Conservation (phyloP, 1,140 invertebrate genomes). For the Diuraphis noxia region DNA sequence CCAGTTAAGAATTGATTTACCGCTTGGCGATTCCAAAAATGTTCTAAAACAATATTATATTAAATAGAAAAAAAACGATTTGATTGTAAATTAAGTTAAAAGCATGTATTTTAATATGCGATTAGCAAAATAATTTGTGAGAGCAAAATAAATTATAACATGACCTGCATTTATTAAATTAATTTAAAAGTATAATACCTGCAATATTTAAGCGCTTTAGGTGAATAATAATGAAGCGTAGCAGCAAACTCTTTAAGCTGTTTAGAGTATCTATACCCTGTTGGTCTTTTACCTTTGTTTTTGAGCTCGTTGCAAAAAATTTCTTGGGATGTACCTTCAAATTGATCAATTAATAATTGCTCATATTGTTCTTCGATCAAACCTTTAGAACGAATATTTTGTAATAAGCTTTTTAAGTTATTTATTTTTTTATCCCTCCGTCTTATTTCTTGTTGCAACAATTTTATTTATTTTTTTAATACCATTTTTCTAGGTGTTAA, state of each 20-base stretch:
- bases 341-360: no score
- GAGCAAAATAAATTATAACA: not conserved
- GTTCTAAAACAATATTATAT: not conserved
- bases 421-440: no score
- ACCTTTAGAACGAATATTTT: no score
- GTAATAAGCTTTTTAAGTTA: no score
- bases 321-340: no score
- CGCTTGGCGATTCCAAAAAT: not conserved
- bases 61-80: not conserved
- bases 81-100: no score
- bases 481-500: not conserved
- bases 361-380: no score
- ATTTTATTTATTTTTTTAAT: not conserved
- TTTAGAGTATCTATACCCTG: no score
- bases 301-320: no score
- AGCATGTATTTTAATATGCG: no score
- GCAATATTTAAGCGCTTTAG: not conserved
- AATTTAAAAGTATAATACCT: not conserved
- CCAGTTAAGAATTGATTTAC: not conserved
- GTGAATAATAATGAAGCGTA: not conserved
- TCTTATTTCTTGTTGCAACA: no score
- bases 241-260: not conserved
- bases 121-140: not conserved
- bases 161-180: not conserved
- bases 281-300: no score